A percentile compares a stretch with the other conserved stretches of the same genome.
Evolutionary conservation across 1,140 invertebrate genomes (phyloP).

Genomic region (Wasmannia auropunctata): DNA sequence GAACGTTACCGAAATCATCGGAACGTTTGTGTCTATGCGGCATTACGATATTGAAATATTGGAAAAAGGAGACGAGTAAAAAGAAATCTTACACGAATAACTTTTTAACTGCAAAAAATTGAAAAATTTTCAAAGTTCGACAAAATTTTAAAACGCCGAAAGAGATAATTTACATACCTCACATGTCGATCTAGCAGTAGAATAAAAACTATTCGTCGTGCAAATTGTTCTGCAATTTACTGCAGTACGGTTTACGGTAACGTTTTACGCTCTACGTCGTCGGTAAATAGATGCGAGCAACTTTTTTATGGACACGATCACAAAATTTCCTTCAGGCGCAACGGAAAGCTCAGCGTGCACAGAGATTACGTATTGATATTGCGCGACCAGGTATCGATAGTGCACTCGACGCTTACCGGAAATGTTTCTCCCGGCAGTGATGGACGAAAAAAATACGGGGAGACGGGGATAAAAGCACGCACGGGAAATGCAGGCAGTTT

Average conservation of each 20-base stretch:
- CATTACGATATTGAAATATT: neutral
- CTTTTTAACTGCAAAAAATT: neutral
- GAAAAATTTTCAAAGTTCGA: neutral
- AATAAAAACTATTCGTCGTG: neutral
- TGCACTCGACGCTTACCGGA: neutral
- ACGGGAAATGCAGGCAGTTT: slow-evolving; percentile 6
- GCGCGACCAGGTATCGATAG: neutral
- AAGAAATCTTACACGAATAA: neutral
- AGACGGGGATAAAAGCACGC: slow-evolving; percentile 8
- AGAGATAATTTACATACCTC: neutral
- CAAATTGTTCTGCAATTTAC: neutral
- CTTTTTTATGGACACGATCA: neutral
- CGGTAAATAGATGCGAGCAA: neutral
- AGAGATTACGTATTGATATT: slow-evolving; percentile 17
- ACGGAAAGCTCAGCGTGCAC: neutral
- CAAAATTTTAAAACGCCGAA: neutral
- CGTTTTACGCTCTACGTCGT: neutral
- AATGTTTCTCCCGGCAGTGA: slow-evolving; percentile 28
- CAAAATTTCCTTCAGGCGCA: neutral
- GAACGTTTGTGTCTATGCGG: neutral
- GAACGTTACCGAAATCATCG: neutral
- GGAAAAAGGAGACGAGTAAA: neutral
- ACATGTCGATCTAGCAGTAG: neutral
- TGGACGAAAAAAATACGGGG: slow-evolving; percentile 9
- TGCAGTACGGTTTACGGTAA: neutral